phyloP scores from a whole-genome alignment of 2,797 vertebrate genomes.

The Falco columbarius region DNA sequence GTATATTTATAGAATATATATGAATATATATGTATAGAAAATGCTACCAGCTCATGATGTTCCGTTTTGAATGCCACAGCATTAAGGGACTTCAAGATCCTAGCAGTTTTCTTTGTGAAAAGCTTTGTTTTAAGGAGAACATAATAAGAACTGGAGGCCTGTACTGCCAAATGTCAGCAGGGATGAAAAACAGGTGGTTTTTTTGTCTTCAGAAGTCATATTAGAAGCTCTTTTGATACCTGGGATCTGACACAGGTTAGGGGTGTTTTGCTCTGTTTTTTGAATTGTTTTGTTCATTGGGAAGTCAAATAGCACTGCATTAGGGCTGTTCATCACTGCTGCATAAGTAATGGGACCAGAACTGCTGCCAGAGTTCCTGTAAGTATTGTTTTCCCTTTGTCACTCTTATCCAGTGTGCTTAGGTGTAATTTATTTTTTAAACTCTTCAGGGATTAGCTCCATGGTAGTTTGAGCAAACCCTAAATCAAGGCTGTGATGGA shows the following conservation, averaged over 20 bases:
- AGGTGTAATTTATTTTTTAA: not conserved
- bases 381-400: not conserved
- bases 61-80: not conserved
- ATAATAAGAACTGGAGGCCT: fast-evolving
- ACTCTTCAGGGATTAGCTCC: not conserved
- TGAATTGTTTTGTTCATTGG: not conserved
- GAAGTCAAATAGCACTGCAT: not conserved
- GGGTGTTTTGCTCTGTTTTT: not conserved
- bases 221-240: not conserved
- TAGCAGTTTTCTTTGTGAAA: not conserved
- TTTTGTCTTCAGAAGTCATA: not conserved
- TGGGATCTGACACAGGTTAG: fast-evolving
- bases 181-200: not conserved
- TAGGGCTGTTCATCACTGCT: not conserved
- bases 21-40: not conserved
- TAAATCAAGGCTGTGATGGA: not conserved
- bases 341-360: not conserved
- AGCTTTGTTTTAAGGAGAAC: not conserved
- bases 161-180: not conserved
- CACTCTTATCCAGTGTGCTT: not conserved
- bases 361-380: not conserved
- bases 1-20: not conserved
- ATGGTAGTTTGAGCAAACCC: not conserved
- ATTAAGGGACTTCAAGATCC: not conserved
- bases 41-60: not conserved